Percentiles rank a stretch among this genome's conserved stretches.
Conservation (phyloP, 2,797 vertebrate genomes). For the Heteromormyrus szaboi region DNA sequence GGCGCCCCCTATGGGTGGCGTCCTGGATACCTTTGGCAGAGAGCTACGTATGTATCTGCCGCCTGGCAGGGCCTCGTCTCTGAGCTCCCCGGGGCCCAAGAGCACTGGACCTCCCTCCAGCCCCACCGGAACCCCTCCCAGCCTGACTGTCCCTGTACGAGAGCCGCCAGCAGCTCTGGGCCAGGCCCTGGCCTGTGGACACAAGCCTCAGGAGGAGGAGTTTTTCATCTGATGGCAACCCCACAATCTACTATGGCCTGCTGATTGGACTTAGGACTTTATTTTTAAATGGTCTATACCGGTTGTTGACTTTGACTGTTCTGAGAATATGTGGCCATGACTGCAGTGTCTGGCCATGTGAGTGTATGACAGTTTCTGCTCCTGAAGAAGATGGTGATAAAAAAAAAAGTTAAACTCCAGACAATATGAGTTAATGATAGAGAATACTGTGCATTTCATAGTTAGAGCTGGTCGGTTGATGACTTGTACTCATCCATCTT, state of each 20-base stretch:
- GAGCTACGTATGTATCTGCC: slow-evolving; percentile 49
- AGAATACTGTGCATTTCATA: neutral
- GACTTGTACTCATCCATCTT: neutral
- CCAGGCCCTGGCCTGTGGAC: neutral
- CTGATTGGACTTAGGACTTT: neutral
- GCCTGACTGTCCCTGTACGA: slow-evolving; percentile 16
- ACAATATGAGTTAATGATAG: neutral
- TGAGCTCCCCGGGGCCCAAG: neutral
- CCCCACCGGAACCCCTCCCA: neutral
- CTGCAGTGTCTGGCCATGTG: neutral
- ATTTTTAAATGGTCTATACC: neutral
- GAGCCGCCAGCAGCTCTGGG: slow-evolving; percentile 23
- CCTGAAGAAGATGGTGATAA: neutral
- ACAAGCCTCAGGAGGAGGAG: slow-evolving; percentile 56
- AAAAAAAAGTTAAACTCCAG: neutral
- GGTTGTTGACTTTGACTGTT: neutral
- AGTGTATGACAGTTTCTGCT: neutral
- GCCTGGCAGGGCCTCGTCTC: neutral
- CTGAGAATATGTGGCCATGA: neutral
- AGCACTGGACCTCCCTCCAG: neutral
- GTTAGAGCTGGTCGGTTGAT: neutral
- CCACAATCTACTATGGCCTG: neutral
- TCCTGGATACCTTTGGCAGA: slow-evolving; percentile 44
- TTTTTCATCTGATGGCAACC: slow-evolving; percentile 77
- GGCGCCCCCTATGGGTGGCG: slow-evolving; percentile 33